Evolutionary conservation across 2,113 vertebrate genomes (phyloP).

Genomic region (Fukomys damarensis): DNA sequence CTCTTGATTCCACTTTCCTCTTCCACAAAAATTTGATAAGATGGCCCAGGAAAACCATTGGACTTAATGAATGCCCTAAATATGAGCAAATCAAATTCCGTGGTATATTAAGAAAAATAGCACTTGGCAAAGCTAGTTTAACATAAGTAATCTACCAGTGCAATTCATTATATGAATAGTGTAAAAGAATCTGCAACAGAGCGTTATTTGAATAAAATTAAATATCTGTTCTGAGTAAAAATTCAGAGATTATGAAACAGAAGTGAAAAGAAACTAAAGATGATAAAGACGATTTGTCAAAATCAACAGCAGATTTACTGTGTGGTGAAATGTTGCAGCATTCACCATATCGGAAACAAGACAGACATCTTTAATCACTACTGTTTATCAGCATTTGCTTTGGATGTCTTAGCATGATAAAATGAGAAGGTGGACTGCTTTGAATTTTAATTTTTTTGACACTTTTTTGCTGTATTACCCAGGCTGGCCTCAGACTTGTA

Average conservation of each 20-base stretch:
- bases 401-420: not conserved
- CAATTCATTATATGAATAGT: constrained; percentile 13
- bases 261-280: not conserved
- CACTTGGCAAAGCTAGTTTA: not conserved
- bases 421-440: not conserved
- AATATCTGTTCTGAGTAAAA: not conserved
- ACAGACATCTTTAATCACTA: not conserved
- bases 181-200: not conserved
- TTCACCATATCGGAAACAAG: not conserved
- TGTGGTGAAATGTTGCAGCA: not conserved
- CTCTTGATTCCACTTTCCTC: not conserved
- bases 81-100: constrained; percentile 11
- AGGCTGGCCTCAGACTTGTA: not conserved
- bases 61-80: not conserved
- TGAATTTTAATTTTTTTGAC: not conserved
- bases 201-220: constrained; percentile 45
- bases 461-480: not conserved
- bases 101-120: not conserved
- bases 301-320: not conserved
- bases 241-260: not conserved
- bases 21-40: not conserved
- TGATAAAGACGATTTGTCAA: not conserved
- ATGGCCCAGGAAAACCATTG: constrained; percentile 1
- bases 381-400: not conserved
- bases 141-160: not conserved